phyloP scores from a whole-genome alignment of 2,888 invertebrate species.

The Lasioglossum lativentre region DNA sequence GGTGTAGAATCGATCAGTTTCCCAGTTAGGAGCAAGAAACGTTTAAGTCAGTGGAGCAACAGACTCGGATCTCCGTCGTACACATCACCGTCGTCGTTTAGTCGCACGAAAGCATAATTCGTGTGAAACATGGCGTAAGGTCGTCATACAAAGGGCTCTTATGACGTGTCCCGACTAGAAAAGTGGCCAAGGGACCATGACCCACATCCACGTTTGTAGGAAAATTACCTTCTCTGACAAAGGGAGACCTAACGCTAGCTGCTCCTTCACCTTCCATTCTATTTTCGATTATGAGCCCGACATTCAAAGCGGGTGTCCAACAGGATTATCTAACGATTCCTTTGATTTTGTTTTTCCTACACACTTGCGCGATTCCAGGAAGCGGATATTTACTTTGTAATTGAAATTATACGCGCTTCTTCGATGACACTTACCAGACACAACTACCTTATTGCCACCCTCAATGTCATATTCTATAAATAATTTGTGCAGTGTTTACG shows the following conservation, averaged over 20 bases:
- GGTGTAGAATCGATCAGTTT: background rate
- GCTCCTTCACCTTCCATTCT: background rate
- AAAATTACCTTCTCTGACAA: constrained; percentile 27
- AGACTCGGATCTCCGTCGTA: background rate
- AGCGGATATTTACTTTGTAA: constrained; percentile 19
- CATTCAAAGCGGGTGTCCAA: background rate
- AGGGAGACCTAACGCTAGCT: constrained; percentile 2
- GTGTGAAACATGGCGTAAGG: constrained; percentile 32
- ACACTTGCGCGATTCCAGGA: background rate
- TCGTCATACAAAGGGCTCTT: constrained; percentile 51
- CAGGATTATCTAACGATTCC: background rate
- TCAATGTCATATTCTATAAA: constrained; percentile 29
- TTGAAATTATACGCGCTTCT: constrained; percentile 12
- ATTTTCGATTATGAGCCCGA: background rate
- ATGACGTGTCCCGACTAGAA: constrained; percentile 46
- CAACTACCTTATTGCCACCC: background rate
- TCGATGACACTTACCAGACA: background rate
- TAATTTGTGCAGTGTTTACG: constrained; percentile 17
- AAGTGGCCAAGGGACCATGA: constrained; percentile 54
- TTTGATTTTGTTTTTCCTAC: background rate
- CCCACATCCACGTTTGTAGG: constrained; percentile 44
- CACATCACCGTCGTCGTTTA: background rate
- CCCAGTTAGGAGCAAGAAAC: constrained; percentile 19
- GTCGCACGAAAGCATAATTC: constrained; percentile 39
- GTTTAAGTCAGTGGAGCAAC: constrained; percentile 6